Base-by-base conservation (phyloP, 2,888 invertebrate genomes). In the Drosophila bunnanda region DNA sequence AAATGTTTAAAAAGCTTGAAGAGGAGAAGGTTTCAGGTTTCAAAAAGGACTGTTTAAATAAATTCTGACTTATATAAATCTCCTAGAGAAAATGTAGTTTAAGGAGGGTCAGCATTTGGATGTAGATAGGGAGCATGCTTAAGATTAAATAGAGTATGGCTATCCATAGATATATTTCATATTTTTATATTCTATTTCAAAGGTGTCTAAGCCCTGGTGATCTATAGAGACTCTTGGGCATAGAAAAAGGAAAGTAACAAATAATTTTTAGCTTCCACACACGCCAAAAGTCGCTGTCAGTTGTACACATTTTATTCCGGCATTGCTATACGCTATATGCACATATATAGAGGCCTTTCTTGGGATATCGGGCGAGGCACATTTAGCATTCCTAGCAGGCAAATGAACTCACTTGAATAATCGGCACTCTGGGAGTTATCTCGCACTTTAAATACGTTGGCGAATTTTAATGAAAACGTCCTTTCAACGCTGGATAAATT, bases 371-470 rank as follows among this genome's bases (percentile, higher is more conserved):
- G 38, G 28, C 28, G 10, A 9, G 17, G 17, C 61, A 57, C 67
- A 77, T 83, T 83, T 81, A 68, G 72, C 78, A 79, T 78, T 86
- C 84, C 61, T 77, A 74, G 87, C 87, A 80, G 82, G 85, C 79
- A 85, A 87, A 85, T 87, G 82, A 85, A 87, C 81, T 82, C 85
- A 82, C 75, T 87, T 85, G 88, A 85, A 87, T 87, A 82, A 88
- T 85, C 88, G 85, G 72, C 82, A 79, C 84, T 82, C 78, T 78
- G 85, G 83, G 88, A 87, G 82, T 85, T 85, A 85, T 85, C 85
- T 82, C 75, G 78, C 78, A 78, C 82, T 88, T 82, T 85, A 85
- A 85, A 85, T 79, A 78, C 79, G 82, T 81, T 85, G 85, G 82
- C 78, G 81, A 81, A 85, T 85, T 85, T 85, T 85, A 85, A 85